These are phyloP conservation scores for Calyptomena viridis DNA, from an alignment of 2,113 vertebrate genomes.

Conservation along the genomic window DNA sequence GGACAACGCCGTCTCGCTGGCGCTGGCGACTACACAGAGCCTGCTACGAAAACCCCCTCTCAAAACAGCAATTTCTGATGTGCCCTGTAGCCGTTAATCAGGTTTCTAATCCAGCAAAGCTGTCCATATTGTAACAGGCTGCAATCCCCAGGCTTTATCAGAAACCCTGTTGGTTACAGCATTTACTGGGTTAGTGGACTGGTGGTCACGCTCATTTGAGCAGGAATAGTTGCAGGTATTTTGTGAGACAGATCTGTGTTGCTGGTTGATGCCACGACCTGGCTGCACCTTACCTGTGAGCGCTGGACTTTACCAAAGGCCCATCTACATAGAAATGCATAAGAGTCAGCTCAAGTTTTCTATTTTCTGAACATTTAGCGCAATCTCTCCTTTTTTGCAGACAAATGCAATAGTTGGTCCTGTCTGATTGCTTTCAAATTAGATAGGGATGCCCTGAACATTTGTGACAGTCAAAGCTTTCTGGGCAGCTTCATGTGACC, in stretches of 20 bases:
- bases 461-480: not conserved
- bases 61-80: slow-evolving; percentile 42
- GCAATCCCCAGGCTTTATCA: not conserved
- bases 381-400: not conserved
- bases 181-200: not conserved
- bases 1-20: fast-evolving
- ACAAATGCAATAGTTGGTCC: not conserved
- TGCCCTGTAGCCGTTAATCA: not conserved
- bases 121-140: not conserved
- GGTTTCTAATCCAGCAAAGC: slow-evolving; percentile 42
- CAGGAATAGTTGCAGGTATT: not conserved
- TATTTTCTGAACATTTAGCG: not conserved
- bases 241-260: not conserved
- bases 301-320: fast-evolving
- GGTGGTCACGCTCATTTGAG: not conserved
- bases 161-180: not conserved
- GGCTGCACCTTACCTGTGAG: not conserved
- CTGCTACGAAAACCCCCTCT: not conserved
- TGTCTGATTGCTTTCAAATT: not conserved
- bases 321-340: not conserved
- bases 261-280: not conserved
- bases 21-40: not conserved
- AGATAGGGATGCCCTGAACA: not conserved
- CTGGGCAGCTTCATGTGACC: not conserved
- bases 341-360: fast-evolving